Evolutionary conservation across 2,113 vertebrate species (phyloP).

Genomic region (Noturus placidus): DNA sequence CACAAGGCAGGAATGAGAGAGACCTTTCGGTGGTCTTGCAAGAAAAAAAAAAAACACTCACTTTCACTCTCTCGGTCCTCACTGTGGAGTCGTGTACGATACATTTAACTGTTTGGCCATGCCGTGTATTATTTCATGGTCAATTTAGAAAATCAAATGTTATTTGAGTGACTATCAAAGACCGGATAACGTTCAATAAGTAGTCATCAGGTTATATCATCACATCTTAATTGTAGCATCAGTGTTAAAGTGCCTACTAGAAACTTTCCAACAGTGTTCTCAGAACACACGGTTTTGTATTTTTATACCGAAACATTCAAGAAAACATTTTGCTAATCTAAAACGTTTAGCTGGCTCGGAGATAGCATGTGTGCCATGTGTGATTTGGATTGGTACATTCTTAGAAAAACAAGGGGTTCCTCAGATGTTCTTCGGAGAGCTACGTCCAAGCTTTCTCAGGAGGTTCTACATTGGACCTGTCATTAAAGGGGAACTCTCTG

Average conservation of each 20-base stretch:
- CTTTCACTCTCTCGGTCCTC: background rate
- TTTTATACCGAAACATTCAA: background rate
- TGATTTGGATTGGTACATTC: background rate
- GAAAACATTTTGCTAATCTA: background rate
- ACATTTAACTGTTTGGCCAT: background rate
- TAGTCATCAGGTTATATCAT: background rate
- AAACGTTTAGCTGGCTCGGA: background rate
- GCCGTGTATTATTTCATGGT: no score
- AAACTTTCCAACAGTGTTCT: background rate
- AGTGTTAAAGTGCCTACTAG: background rate
- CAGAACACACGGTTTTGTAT: background rate
- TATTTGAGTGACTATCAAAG: background rate
- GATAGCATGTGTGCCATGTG: background rate
- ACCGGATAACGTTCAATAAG: background rate
- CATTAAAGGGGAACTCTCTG: background rate
- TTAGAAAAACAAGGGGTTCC: background rate
- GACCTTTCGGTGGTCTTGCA: slow-evolving; percentile 15
- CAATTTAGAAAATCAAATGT: background rate
- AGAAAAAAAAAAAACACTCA: background rate
- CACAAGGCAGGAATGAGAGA: slow-evolving; percentile 20
- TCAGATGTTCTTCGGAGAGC: background rate
- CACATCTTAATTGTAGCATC: background rate
- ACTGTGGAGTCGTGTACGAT: background rate
- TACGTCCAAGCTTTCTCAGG: background rate
- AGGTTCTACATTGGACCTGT: background rate